Evolutionary conservation across 2,888 invertebrate species (phyloP), one percentile per base, ranked within the genome.

Genomic region (Trissolcus japonicus): DNA sequence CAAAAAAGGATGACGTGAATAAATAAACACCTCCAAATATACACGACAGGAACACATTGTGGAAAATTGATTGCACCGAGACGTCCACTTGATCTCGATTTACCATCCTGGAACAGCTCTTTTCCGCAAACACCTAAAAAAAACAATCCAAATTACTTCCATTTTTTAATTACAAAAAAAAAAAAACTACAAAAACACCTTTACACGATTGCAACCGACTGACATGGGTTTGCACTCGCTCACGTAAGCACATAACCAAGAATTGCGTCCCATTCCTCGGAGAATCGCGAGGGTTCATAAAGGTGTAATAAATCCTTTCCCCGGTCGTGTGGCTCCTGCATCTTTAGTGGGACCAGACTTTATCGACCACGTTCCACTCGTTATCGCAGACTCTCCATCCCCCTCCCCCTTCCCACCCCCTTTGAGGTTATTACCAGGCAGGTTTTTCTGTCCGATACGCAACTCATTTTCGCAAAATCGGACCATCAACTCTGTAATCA

Each of bases 241-340:
- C 41, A 65, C 54, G 66, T 54, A 61, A 60, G 25, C 67, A 56
- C 59, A 14, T n/a, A 55, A 16, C 16, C 73, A 72, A 81, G 80
- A 82, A 82, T 81, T 82, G 67, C 80, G 73, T 59, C 35, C 61
- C 73, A 71, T 50, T 71, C 67, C 80, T 74, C 76, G 62, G 79
- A 78, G 80, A 79, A 72, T 67, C 69, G 40, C 29, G 29, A 29
- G 62, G 65, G 69, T 83, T 83, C 80, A 82, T 83, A 82, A 83
- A 84, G 83, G 82, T 79, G 76, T 80, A 81, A 83, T 84, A 82
- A 83, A 84, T 83, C 79, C 80, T 80, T 60, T 81, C 65, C 61
- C 29, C n/a, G 62, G 62, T 60, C 59, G 57, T 48, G 62, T 71
- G 19, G n/a, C 76, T 76, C 63, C 69, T 71, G 63, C 60, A 57